Base-by-base conservation (phyloP, 92 coral and sea anemone species). In the Isaurus tuberculatus region DNA sequence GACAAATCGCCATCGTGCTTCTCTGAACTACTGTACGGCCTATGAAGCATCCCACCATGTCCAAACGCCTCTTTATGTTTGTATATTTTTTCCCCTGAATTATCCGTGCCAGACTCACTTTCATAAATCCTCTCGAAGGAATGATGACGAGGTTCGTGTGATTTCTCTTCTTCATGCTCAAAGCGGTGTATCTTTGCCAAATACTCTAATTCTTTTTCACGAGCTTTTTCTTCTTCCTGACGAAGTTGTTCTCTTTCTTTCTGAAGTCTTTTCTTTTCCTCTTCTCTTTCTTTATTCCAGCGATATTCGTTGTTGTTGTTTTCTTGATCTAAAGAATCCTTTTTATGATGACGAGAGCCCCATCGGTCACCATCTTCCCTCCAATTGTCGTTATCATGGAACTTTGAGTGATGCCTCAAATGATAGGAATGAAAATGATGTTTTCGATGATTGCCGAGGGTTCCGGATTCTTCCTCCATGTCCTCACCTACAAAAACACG, bases 401-500 rank as follows among this genome's bases (percentile, higher is more conserved):
- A 32, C 5, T 70, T 58, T n/a, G 25, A 37, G 51, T 26, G 82
- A 23, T 58, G 82, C 34, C 32, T 30, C 22, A 55, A 77, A 32
- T 77, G 53, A 23, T 10, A 11, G 70, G n/a, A 15, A 25, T 37
- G 20, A 4, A 32, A 25, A 16, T 22, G 70, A 4, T 77, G 42
- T 15, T 77, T 77, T 13, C 30, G 80, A 49, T 33, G 15, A 25
- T 20, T 23, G 15, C 23, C 31, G 5, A 16, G 82, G 36, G 23
- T 26, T 44, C 27, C 65, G 19, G 70, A 14, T 32, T 77, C 82
- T 33, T 57, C 82, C 34, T 58, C 53, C 25, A 67, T 58, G 65
- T 77, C 82, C 14, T 77, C 82, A 37, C 82, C 82, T 8, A 77
- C 82, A 37, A 77, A 77, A 20, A 77, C 82, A 4, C 33, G 82